Percentiles rank a stretch among this genome's conserved stretches.
Conservation (phyloP, 2,113 vertebrate species). For the Antennarius striatus region DNA sequence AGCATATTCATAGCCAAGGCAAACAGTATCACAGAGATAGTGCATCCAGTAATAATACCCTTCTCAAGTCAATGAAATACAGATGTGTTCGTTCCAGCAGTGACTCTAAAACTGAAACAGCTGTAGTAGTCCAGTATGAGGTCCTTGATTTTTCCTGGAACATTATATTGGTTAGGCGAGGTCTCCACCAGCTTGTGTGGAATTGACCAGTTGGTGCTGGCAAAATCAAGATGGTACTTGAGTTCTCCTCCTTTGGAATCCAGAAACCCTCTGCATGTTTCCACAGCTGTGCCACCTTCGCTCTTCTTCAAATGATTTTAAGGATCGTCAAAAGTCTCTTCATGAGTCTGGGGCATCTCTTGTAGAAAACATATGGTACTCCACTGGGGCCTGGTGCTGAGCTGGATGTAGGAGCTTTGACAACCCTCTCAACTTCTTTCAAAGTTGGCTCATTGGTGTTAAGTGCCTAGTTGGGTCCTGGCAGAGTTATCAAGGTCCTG, state of each 20-base stretch:
- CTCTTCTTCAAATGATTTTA: not conserved
- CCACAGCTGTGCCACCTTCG: constrained; percentile 19
- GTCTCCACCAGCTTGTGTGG: not conserved
- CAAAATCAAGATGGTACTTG: not conserved
- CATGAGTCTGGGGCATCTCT: not conserved
- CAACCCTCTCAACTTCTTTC: too few species aligned
- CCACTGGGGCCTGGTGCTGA: constrained; percentile 2
- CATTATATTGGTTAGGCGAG: not conserved
- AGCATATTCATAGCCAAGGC: not conserved
- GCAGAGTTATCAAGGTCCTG: not conserved
- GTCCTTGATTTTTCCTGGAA: not conserved
- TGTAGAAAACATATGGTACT: not conserved
- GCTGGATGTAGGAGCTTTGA: not conserved
- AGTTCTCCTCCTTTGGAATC: constrained; percentile 8
- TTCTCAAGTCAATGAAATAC: not conserved
- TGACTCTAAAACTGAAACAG: not conserved
- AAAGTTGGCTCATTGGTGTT: too few species aligned
- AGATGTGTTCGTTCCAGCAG: not conserved
- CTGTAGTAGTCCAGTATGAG: not conserved
- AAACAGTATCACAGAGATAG: not conserved
- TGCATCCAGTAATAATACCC: not conserved
- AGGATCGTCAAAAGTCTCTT: not conserved
- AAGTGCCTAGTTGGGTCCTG: not conserved
- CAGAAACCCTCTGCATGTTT: not conserved
- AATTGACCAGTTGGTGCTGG: not conserved